phyloP scores from a whole-genome alignment of 2,888 invertebrate genomes.

The Epinotia brunnichana region DNA sequence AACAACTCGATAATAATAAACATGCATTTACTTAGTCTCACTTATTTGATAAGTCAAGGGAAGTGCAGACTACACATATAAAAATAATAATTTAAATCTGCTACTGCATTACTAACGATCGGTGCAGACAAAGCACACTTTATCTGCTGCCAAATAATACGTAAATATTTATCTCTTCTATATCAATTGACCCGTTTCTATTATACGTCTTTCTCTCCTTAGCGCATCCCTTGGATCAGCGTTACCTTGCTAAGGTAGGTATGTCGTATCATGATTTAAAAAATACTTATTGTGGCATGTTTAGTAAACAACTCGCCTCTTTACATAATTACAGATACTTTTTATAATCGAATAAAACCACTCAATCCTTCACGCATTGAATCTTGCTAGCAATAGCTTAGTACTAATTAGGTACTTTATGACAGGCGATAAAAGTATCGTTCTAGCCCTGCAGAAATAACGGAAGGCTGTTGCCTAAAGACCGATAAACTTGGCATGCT shows the following conservation, averaged over 20 bases:
- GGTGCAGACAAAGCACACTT: neutral
- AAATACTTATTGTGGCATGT: neutral
- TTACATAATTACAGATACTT: neutral
- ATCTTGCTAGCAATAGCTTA: neutral
- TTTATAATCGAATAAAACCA: neutral
- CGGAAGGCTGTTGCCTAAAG: neutral
- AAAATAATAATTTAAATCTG: no score
- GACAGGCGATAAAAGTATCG: neutral
- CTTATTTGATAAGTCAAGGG: neutral
- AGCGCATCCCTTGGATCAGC: constrained; percentile 47
- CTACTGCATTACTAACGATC: neutral
- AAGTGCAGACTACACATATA: no score
- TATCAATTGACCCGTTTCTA: constrained; percentile 1
- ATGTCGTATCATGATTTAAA: neutral
- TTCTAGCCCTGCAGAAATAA: neutral
- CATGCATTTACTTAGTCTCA: constrained; percentile 2
- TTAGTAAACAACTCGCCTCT: neutral
- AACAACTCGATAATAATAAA: neutral
- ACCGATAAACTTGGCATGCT: constrained; percentile 19
- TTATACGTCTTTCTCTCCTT: constrained; percentile 53
- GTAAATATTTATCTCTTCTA: neutral
- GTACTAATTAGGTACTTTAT: neutral
- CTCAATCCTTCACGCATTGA: neutral
- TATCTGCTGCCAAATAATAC: no score
- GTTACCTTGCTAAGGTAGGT: constrained; percentile 10